Percentiles rank a stretch among this genome's conserved stretches.
These are phyloP conservation scores for Muscina levida DNA, from an alignment of 2,888 invertebrate genomes.

Conservation along the genomic window DNA sequence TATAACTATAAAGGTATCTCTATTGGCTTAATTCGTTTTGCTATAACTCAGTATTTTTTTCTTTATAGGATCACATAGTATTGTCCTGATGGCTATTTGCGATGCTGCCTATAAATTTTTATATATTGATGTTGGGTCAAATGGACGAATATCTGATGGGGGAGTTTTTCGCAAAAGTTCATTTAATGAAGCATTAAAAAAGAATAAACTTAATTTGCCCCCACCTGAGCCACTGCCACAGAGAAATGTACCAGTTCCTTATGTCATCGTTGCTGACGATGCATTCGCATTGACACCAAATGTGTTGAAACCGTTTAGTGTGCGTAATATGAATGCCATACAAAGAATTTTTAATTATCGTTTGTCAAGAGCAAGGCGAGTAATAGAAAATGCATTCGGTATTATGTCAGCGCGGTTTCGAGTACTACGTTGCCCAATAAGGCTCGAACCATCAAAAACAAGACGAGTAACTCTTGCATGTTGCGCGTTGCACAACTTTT, in stretches of 20 bases:
- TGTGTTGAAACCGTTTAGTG: constrained; percentile 14
- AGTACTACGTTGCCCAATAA: not conserved
- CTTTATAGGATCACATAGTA: constrained; percentile 25
- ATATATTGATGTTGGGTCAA: not conserved
- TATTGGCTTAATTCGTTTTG: not conserved
- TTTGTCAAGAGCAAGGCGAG: not conserved
- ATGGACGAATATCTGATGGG: constrained; percentile 27
- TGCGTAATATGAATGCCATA: constrained; percentile 20
- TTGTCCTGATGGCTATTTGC: constrained; percentile 19
- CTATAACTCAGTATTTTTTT: too few species aligned
- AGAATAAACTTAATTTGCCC: too few species aligned
- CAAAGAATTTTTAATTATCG: constrained; percentile 28
- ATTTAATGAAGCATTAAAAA: constrained; percentile 1
- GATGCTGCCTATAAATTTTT: not conserved
- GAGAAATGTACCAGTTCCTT: too few species aligned
- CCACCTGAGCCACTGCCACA: too few species aligned
- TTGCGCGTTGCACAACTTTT: constrained; percentile 6
- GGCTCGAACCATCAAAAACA: not conserved
- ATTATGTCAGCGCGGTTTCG: constrained; percentile 22
- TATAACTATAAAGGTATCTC: constrained; percentile 39
- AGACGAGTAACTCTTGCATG: not conserved
- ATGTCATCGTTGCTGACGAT: too few species aligned
- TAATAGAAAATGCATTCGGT: constrained; percentile 25
- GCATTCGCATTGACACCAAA: constrained; percentile 5
- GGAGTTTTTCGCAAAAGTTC: constrained; percentile 28